Evolutionary conservation across 2,113 vertebrate genomes (phyloP).

Genomic region (Coptodon rendalli): DNA sequence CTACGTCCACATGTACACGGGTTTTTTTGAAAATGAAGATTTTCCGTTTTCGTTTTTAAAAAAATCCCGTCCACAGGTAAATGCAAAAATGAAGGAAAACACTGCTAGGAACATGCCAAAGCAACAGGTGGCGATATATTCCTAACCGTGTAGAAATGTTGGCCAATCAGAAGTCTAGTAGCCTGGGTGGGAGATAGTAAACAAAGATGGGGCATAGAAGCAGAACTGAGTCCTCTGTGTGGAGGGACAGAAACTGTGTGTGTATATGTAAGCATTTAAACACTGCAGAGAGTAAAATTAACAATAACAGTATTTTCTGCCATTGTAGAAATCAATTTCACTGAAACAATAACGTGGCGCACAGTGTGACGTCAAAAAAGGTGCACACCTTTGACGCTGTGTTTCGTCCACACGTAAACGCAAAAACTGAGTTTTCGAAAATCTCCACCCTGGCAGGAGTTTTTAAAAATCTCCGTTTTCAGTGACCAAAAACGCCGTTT

Average conservation of each 20-base stretch:
- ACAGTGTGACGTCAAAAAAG: not conserved
- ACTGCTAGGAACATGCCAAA: not conserved
- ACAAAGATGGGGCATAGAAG: accelerated
- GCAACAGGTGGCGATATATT: accelerated
- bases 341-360: accelerated
- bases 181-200: accelerated
- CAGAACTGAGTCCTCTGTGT: accelerated
- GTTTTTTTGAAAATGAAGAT: not conserved
- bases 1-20: accelerated
- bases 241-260: not conserved
- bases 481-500: too few relatives aligned
- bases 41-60: too few relatives aligned
- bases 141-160: not conserved
- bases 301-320: not conserved
- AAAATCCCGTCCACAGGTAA: accelerated
- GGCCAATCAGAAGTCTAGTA: not conserved
- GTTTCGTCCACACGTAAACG: too few relatives aligned
- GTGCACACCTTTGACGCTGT: too few relatives aligned
- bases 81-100: not conserved
- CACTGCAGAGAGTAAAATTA: accelerated
- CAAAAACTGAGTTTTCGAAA: too few relatives aligned
- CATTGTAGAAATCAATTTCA: not conserved
- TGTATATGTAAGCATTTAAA: not conserved
- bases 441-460: too few relatives aligned
- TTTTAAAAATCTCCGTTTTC: too few relatives aligned